Percentiles rank a stretch among this genome's conserved stretches.
Evolutionary conservation across 2,113 vertebrate genomes (phyloP).

Genomic region (Callipepla squamata): DNA sequence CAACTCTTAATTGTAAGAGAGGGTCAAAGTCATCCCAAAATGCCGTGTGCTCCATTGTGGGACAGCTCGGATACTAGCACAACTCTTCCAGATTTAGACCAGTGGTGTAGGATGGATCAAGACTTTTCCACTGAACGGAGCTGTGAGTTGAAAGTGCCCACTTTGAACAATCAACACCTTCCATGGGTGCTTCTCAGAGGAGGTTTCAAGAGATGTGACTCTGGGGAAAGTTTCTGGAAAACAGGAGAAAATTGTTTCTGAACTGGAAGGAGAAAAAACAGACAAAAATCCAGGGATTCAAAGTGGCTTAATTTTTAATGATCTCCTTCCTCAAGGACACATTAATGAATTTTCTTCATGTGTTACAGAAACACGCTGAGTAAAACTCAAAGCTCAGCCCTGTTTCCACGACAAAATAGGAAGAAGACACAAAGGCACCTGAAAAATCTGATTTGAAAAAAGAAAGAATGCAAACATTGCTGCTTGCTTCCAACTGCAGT

Average conservation of each 20-base stretch:
- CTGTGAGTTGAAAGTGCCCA: not conserved
- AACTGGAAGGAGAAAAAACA: not conserved
- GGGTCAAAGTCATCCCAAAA: not conserved
- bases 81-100: not conserved
- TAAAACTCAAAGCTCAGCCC: not conserved
- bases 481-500: not conserved
- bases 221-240: not conserved
- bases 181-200: not conserved
- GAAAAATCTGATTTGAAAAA: not conserved
- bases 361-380: not conserved
- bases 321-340: slow-evolving; percentile 13
- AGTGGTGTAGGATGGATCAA: not conserved
- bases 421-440: not conserved
- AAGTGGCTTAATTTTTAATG: not conserved
- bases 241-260: not conserved
- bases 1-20: not conserved
- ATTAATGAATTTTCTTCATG: not conserved
- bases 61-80: not conserved
- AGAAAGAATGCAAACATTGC: not conserved
- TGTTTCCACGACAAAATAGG: not conserved
- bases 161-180: not conserved
- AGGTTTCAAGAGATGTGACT: not conserved
- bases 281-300: not conserved
- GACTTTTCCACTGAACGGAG: not conserved
- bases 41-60: not conserved